These are phyloP conservation scores for Podarcis cretensis DNA, from an alignment of 2,113 vertebrate species.

Conservation along the genomic window DNA sequence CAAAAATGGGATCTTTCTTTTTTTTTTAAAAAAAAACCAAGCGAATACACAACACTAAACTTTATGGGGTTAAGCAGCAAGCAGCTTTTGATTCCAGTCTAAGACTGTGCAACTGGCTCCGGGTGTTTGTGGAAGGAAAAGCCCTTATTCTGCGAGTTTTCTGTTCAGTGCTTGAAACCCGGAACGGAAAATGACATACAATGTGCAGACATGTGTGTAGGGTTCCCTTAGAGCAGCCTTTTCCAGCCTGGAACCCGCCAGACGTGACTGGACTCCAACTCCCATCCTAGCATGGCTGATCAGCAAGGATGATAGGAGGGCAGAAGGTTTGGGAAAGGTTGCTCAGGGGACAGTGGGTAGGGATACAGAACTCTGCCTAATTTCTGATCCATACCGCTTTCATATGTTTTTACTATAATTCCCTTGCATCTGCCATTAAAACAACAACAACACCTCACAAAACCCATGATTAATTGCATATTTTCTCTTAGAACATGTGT, in stretches of 20 bases:
- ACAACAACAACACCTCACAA: too few relatives aligned
- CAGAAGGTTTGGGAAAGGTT: background rate
- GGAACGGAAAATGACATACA: accelerated
- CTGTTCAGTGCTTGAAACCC: background rate
- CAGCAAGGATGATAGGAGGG: background rate
- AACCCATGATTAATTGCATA: too few relatives aligned
- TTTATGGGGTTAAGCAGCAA: slow-evolving; percentile 26
- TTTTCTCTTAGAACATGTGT: too few relatives aligned
- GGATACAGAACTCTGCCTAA: too few relatives aligned
- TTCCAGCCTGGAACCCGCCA: too few relatives aligned
- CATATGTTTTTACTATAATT: too few relatives aligned
- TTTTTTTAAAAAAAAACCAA: background rate
- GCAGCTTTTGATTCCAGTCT: slow-evolving; percentile 33
- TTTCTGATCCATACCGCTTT: too few relatives aligned
- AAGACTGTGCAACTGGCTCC: slow-evolving; percentile 44
- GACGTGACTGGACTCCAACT: too few relatives aligned
- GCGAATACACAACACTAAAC: background rate
- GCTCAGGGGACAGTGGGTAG: too few relatives aligned
- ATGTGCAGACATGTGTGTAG: background rate
- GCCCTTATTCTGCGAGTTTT: accelerated
- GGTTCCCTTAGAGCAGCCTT: background rate
- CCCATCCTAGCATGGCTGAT: background rate
- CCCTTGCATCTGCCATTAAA: too few relatives aligned
- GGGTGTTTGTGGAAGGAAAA: slow-evolving; percentile 9
- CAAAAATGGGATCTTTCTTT: background rate